Evolutionary conservation across 2,113 vertebrate species (phyloP).

Genomic region (Gopherus flavomarginatus): DNA sequence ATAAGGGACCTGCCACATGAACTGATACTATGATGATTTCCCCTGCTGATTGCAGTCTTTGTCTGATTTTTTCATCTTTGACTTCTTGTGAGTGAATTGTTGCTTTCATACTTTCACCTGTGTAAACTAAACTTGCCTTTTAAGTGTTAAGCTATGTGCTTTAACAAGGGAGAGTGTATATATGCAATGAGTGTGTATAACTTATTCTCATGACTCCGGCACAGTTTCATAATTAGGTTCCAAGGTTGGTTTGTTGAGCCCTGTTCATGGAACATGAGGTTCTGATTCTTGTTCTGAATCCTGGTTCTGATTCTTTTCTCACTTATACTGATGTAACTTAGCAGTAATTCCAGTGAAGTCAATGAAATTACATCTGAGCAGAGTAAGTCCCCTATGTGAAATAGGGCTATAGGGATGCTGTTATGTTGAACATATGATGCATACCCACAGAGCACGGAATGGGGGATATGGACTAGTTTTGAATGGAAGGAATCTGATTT

Average conservation of each 20-base stretch:
- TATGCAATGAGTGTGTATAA: neutral
- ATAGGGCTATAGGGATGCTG: neutral
- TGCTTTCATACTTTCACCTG: slow-evolving; percentile 13
- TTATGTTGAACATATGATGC: fast-evolving
- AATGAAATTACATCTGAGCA: neutral
- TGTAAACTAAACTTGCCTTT: neutral
- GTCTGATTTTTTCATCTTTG: neutral
- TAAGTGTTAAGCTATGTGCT: neutral
- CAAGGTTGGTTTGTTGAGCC: neutral
- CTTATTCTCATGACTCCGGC: neutral
- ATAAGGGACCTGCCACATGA: neutral
- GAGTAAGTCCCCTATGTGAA: neutral
- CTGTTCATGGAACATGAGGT: neutral
- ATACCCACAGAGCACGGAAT: neutral
- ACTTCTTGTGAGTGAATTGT: neutral
- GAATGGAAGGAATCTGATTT: neutral
- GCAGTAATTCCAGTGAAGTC: neutral
- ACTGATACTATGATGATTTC: neutral
- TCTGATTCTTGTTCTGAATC: slow-evolving; percentile 3
- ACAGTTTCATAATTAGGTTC: slow-evolving; percentile 1
- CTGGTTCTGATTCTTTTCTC: neutral
- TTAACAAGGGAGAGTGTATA: neutral
- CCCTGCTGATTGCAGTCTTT: neutral
- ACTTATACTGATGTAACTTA: neutral
- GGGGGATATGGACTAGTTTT: neutral